Conservation (phyloP, 2,888 invertebrate species). For the Willowsia nigromaculata region DNA sequence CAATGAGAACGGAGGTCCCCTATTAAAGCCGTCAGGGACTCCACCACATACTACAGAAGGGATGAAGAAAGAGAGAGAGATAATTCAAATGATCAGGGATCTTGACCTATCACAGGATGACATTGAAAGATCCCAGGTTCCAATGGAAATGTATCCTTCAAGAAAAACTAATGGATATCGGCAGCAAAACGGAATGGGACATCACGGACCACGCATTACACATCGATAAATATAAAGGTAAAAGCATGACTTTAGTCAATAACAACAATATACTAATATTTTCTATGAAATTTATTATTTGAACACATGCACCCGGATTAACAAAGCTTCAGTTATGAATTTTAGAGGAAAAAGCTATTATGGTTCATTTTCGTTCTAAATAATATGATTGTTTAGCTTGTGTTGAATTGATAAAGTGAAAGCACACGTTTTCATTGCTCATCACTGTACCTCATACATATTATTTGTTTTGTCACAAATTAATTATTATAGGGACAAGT, state of each 20-base stretch:
- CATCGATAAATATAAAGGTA: conserved; percentile 74
- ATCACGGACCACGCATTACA: conserved; percentile 78
- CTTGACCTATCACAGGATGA: conserved; percentile 90
- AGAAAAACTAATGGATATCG: conserved; percentile 75
- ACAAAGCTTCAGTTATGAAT: no score
- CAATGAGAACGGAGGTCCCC: no score
- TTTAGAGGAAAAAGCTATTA: no score
- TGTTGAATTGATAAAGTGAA: no score
- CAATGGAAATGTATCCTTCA: conserved; percentile 77
- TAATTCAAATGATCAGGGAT: conserved; percentile 95
- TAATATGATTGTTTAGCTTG: no score
- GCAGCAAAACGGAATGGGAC: conserved; percentile 72
- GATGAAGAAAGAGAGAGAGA: conserved; percentile 93
- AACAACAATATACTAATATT: not conserved
- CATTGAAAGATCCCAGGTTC: conserved; percentile 82
- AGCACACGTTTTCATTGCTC: no score
- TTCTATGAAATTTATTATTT: not conserved
- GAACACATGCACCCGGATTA: not conserved
- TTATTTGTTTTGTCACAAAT: not conserved
- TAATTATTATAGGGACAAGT: not conserved
- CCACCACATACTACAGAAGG: conserved; percentile 82
- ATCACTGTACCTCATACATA: no score
- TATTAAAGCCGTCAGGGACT: conserved; percentile 75
- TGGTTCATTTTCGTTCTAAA: no score
- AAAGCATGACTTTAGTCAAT: not conserved